Evolutionary conservation across 2,888 invertebrate genomes (phyloP).

Genomic region (Liposcelis brunnea): DNA sequence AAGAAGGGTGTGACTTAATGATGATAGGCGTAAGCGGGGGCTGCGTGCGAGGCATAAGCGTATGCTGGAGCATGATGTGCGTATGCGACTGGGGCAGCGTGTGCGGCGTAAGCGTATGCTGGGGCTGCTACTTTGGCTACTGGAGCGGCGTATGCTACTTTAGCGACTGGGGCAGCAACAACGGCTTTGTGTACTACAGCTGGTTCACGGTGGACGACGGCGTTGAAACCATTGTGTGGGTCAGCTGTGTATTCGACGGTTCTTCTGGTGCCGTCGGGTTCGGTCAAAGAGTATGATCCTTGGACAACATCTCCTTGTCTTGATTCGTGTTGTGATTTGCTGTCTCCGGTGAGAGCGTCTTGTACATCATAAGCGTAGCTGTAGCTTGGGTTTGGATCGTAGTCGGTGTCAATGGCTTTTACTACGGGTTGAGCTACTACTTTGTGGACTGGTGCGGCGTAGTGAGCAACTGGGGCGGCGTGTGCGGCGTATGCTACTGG

Average conservation of each 20-base stretch:
- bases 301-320: conserved; percentile 35
- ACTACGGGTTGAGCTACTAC: conserved; percentile 4
- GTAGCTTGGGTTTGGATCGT: conserved; percentile 11
- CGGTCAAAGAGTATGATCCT: conserved; percentile 34
- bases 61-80: conserved; percentile 17
- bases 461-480: conserved; percentile 15
- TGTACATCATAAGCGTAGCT: conserved; percentile 26
- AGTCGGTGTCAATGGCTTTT: conserved; percentile 7
- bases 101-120: conserved; percentile 15
- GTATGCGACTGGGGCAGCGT: conserved; percentile 21
- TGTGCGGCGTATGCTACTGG: conserved; percentile 16
- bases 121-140: conserved; percentile 17
- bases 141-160: conserved; percentile 12
- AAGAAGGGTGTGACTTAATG: conserved; percentile 4
- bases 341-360: conserved; percentile 35
- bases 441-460: conserved; percentile 13
- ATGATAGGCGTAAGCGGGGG: conserved; percentile 6
- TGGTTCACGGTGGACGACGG: conserved; percentile 32
- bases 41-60: conserved; percentile 13
- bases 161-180: conserved; percentile 7
- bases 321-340: conserved; percentile 34
- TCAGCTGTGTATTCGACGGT: conserved; percentile 38
- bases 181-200: conserved; percentile 3
- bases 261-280: conserved; percentile 36
- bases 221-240: conserved; percentile 38